phyloP scores from a whole-genome alignment of 2,113 vertebrate species.

The Erythrolamprus reginae region DNA sequence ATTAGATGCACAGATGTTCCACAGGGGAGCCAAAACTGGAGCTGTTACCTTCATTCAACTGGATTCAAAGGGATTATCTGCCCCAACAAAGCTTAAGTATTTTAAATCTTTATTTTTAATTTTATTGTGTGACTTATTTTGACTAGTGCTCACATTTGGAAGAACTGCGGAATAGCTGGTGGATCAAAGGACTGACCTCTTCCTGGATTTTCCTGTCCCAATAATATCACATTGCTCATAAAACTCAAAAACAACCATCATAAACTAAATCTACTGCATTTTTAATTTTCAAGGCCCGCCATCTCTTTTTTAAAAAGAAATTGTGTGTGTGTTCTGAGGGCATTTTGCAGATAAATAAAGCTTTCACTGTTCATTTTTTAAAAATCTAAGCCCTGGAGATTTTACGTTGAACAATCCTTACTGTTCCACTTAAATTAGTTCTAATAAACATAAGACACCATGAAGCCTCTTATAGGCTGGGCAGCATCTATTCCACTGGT shows the following conservation, averaged over 20 bases:
- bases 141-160: conserved; percentile 5
- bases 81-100: conserved; percentile 40
- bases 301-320: not conserved
- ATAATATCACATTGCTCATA: not conserved
- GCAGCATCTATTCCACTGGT: not conserved
- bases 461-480: not conserved
- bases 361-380: not conserved
- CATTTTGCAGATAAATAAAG: not conserved
- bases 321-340: not conserved
- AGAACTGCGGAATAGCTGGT: not conserved
- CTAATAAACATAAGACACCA: not conserved
- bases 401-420: not conserved
- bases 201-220: not conserved
- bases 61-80: conserved; percentile 67
- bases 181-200: not conserved
- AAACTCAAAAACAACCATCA: not conserved
- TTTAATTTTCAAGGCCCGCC: not conserved
- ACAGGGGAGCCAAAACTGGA: conserved; percentile 40
- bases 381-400: not conserved
- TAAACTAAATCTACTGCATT: not conserved
- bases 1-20: conserved; percentile 54
- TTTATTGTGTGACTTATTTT: conserved; percentile 3
- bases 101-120: conserved; percentile 23
- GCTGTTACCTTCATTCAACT: conserved; percentile 47
- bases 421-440: not conserved